Evolutionary conservation across 2,113 vertebrate genomes (phyloP).

Genomic region (Lonchura striata): DNA sequence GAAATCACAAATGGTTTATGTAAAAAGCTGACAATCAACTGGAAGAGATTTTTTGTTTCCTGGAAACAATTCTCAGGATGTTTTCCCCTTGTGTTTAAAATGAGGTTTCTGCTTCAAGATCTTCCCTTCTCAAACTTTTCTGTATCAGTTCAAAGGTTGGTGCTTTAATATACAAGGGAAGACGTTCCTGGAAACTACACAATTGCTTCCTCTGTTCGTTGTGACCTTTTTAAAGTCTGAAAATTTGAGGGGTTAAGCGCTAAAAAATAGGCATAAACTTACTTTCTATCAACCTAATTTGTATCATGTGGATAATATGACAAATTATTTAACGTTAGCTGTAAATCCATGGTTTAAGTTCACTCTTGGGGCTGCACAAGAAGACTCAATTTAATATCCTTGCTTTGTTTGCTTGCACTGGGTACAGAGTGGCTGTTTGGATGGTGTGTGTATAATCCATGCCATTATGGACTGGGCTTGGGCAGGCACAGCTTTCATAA

Average conservation of each 20-base stretch:
- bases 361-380: not conserved
- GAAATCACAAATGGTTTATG: not conserved
- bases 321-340: not conserved
- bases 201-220: not conserved
- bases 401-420: not conserved
- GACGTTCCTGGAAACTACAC: not conserved
- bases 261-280: not conserved
- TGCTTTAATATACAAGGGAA: not conserved
- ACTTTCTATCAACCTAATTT: not conserved
- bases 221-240: not conserved
- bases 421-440: not conserved
- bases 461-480: not conserved
- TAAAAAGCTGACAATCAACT: not conserved
- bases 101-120: not conserved
- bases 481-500: not conserved
- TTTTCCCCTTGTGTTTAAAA: not conserved
- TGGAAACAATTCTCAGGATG: not conserved
- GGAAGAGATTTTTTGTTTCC: not conserved
- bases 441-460: not conserved
- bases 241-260: not conserved
- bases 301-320: not conserved
- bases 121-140: not conserved
- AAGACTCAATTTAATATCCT: not conserved
- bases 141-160: not conserved
- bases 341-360: not conserved